Conservation (phyloP, 2,888 invertebrate genomes). For the Tachina fera region DNA sequence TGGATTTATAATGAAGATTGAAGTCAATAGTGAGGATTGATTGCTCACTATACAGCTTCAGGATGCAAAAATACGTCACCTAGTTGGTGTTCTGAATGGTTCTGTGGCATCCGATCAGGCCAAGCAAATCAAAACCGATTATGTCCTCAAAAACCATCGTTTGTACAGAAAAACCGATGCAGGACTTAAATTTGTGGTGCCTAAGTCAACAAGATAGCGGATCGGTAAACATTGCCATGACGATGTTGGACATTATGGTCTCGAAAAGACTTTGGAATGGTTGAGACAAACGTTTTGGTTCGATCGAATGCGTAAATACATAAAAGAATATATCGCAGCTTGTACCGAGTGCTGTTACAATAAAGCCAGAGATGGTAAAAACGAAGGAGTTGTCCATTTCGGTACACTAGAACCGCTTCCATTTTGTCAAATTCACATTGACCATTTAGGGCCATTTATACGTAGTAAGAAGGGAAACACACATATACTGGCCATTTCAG, state of each 20-base stretch:
- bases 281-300: no score
- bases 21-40: slow-evolving; percentile 12
- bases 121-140: no score
- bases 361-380: not conserved
- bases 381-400: not conserved
- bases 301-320: no score
- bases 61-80: slow-evolving; percentile 9
- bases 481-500: not conserved
- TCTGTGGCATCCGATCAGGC: no score
- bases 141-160: no score
- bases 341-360: not conserved
- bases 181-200: slow-evolving; percentile 56
- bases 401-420: not conserved
- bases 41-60: slow-evolving; percentile 43
- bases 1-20: slow-evolving; percentile 31
- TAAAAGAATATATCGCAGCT: no score
- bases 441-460: not conserved
- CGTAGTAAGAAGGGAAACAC: not conserved
- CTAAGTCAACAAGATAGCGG: slow-evolving; percentile 59
- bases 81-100: slow-evolving; percentile 21
- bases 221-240: slow-evolving; percentile 64
- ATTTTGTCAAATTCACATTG: not conserved
- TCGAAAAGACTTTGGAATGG: no score
- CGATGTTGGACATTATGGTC: slow-evolving; percentile 65
- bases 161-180: no score